phyloP scores from a whole-genome alignment of 2,113 vertebrate genomes.

The Pelodiscus sinensis region DNA sequence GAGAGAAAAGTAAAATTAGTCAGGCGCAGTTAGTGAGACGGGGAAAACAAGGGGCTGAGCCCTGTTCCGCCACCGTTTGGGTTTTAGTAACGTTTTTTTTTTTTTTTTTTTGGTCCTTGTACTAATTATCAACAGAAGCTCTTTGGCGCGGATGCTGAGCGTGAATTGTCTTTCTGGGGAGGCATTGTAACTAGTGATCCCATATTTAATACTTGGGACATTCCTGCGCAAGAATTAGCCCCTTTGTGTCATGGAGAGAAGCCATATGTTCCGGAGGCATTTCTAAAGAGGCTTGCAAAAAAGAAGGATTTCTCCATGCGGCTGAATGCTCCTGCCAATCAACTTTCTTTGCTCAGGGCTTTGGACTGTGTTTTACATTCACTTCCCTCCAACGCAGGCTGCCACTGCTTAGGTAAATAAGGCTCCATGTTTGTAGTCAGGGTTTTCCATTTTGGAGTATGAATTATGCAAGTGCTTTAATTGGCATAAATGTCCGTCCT shows the following conservation, averaged over 20 bases:
- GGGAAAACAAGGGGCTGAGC: background rate
- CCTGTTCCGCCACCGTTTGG: fast-evolving
- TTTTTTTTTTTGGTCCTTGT: background rate
- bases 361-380: background rate
- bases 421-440: background rate
- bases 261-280: background rate
- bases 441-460: background rate
- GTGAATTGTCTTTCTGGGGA: background rate
- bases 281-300: background rate
- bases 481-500: background rate
- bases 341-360: background rate
- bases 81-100: fast-evolving
- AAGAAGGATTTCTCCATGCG: background rate
- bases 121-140: background rate
- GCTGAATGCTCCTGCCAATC: slow-evolving; percentile 21
- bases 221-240: background rate
- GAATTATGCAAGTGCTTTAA: background rate
- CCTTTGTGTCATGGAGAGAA: slow-evolving; percentile 15
- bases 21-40: background rate
- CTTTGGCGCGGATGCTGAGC: background rate
- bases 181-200: fast-evolving
- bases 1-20: background rate
- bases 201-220: background rate
- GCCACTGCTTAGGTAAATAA: background rate
- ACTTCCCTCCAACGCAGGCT: background rate